Conservation (phyloP, 37 sponge, comb jelly and placozoan species). For the Petrosia ficiformis region DNA sequence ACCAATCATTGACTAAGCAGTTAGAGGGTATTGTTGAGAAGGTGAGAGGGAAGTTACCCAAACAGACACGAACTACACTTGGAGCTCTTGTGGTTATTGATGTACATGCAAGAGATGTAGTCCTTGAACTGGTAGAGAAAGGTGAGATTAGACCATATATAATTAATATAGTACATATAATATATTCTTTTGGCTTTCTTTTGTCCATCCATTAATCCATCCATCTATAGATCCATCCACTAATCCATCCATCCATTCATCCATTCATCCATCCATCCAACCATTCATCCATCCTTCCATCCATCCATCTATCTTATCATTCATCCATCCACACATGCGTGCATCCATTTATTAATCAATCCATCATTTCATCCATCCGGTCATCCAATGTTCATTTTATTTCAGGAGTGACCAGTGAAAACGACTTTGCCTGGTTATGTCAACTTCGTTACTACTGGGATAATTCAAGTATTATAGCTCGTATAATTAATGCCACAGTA, state of each 20-base stretch:
- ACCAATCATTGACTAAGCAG: conserved; percentile 74
- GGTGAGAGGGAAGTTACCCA: conserved; percentile 94
- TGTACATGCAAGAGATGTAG: conserved; percentile 93
- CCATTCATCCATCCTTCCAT: too few species aligned
- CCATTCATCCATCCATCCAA: too few species aligned
- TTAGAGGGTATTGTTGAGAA: conserved; percentile 87
- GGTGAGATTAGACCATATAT: conserved; percentile 10
- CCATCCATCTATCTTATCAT: too few species aligned
- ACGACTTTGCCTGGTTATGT: conserved; percentile 96
- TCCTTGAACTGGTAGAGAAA: conserved; percentile 77
- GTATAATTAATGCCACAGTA: conserved; percentile 91
- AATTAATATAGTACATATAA: neutral
- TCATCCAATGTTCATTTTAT: neutral
- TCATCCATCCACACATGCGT: too few species aligned
- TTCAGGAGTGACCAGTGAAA: conserved; percentile 78
- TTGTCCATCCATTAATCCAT: too few species aligned
- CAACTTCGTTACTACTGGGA: conserved; percentile 99
- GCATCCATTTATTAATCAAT: too few species aligned
- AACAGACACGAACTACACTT: conserved; percentile 94
- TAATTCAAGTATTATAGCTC: conserved; percentile 59
- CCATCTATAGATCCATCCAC: too few species aligned
- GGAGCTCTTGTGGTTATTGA: conserved; percentile 96
- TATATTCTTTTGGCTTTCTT: conserved; percentile 4
- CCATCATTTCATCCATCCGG: too few species aligned
- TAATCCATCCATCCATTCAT: too few species aligned